phyloP scores from a whole-genome alignment of 2,113 vertebrate genomes.

The Pyrgilauda ruficollis region DNA sequence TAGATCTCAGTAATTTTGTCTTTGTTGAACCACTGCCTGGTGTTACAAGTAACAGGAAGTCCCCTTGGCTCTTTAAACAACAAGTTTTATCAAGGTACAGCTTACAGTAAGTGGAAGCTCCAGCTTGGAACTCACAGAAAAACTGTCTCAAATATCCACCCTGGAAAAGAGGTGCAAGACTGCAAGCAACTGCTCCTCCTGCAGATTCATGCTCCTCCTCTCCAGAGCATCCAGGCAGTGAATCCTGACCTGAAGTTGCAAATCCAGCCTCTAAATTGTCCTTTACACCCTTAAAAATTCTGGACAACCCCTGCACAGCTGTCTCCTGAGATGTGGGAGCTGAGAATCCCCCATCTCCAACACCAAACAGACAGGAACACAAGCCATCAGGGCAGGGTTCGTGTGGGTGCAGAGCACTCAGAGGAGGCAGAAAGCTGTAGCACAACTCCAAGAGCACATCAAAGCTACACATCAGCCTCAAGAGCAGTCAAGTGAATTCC shows the following conservation, averaged over 20 bases:
- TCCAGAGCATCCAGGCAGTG: neutral
- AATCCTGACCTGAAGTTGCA: neutral
- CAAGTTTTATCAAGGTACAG: neutral
- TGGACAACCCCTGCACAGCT: neutral
- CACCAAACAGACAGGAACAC: fast-evolving
- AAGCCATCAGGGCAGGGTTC: neutral
- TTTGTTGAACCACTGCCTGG: neutral
- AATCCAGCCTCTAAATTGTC: neutral
- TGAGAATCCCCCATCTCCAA: neutral
- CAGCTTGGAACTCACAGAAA: neutral
- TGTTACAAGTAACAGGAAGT: neutral
- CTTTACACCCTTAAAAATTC: neutral
- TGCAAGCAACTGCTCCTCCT: neutral
- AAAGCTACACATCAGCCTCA: neutral
- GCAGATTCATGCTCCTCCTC: neutral
- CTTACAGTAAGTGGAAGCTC: neutral
- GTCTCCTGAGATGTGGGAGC: neutral
- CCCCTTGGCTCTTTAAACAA: neutral
- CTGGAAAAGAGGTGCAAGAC: neutral
- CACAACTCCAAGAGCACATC: neutral
- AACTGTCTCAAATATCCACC: neutral
- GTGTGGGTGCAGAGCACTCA: neutral
- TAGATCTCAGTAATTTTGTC: neutral
- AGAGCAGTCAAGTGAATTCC: neutral
- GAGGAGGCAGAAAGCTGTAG: neutral